Evolutionary conservation across 2,888 invertebrate species (phyloP).

Genomic region (Lepas anatifera): DNA sequence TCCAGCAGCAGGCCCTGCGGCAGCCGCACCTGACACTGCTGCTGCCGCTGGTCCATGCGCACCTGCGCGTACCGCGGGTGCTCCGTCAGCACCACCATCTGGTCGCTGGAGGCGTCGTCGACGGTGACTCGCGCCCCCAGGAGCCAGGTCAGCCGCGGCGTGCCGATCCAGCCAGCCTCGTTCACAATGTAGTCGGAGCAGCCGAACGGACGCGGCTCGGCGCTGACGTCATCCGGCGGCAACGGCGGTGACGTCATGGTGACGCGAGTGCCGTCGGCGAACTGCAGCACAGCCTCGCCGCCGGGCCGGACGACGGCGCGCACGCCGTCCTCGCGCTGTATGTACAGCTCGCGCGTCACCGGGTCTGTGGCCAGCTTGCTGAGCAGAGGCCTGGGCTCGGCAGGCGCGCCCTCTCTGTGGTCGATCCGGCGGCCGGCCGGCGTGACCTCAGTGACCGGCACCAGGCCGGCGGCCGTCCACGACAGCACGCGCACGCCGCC

Average conservation of each 20-base stretch:
- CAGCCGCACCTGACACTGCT: neutral
- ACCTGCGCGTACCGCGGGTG: conserved; percentile 1
- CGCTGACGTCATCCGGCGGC: neutral
- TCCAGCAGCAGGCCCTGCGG: neutral
- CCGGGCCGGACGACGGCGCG: neutral
- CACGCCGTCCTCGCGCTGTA: conserved; percentile 8
- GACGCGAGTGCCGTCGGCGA: neutral
- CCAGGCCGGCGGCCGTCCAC: neutral
- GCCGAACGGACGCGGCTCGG: neutral
- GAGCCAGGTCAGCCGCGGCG: neutral
- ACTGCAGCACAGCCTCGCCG: neutral
- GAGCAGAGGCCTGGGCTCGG: neutral
- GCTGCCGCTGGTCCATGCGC: neutral
- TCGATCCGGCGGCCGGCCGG: neutral
- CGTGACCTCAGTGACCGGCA: neutral
- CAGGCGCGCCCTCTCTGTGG: neutral
- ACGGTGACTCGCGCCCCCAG: neutral
- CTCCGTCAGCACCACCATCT: neutral
- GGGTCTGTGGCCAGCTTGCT: conserved; percentile 1
- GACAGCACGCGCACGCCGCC: neutral
- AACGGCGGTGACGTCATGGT: neutral
- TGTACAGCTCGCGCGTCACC: conserved; percentile 10
- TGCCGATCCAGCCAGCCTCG: neutral
- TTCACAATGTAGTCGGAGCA: neutral
- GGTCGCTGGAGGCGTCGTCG: neutral